Evolutionary conservation across 2,888 invertebrate genomes (phyloP).

Genomic region (Ochropleura plecta): DNA sequence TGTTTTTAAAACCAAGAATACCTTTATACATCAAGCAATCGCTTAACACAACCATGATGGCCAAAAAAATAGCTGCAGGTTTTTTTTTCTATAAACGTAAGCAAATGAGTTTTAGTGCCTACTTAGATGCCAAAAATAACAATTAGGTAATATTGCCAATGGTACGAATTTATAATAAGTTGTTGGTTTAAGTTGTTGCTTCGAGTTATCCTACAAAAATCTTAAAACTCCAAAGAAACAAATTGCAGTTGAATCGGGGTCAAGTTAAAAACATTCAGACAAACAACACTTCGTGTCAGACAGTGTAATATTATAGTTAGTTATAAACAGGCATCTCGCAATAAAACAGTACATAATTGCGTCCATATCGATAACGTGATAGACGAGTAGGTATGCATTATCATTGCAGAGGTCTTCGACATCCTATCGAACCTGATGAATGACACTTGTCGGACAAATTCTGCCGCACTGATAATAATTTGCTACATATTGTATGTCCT

Average conservation of each 20-base stretch:
- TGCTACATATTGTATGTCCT: conserved; percentile 12
- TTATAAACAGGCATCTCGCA: conserved; percentile 38
- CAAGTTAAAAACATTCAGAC: conserved; percentile 44
- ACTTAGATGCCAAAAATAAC: too few relatives aligned
- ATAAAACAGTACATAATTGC: conserved; percentile 49
- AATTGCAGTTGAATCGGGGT: conserved; percentile 26
- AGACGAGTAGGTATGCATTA: conserved; percentile 57
- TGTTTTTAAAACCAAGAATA: neutral
- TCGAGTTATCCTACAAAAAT: neutral
- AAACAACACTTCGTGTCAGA: conserved; percentile 39
- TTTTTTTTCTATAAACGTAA: too few relatives aligned
- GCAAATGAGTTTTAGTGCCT: neutral
- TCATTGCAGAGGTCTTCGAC: conserved; percentile 62
- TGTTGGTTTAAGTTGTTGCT: neutral
- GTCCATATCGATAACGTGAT: conserved; percentile 44
- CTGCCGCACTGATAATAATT: conserved; percentile 42
- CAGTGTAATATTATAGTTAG: conserved; percentile 33
- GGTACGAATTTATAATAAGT: neutral
- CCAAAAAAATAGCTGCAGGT: too few relatives aligned
- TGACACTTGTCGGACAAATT: conserved; percentile 62
- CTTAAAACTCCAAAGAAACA: neutral
- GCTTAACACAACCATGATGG: too few relatives aligned
- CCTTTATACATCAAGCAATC: too few relatives aligned
- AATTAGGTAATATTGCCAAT: neutral
- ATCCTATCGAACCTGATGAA: conserved; percentile 46